phyloP scores from a whole-genome alignment of 1,140 invertebrate genomes.

The Drosophila bipectinata region DNA sequence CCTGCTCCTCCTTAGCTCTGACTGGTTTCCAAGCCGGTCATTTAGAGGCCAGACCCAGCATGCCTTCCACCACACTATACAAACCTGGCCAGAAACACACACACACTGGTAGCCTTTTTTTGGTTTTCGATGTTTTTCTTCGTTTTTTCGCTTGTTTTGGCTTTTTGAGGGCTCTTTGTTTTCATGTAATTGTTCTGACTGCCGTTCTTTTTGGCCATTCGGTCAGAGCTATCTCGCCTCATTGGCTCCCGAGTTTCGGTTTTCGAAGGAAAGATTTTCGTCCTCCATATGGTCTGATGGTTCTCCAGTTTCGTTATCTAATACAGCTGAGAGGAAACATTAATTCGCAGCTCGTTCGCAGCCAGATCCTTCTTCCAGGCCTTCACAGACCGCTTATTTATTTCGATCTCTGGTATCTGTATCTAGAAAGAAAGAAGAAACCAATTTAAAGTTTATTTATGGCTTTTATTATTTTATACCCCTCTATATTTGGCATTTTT shows the following conservation, averaged over 20 bases:
- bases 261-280: conserved; percentile 15
- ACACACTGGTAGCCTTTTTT: conserved; percentile 9
- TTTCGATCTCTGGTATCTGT: conserved; percentile 47
- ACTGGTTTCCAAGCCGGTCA: conserved; percentile 66
- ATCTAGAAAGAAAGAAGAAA: conserved; percentile 35
- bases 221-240: conserved; percentile 15
- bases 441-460: conserved; percentile 62
- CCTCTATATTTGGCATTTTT: conserved; percentile 63
- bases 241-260: conserved; percentile 44
- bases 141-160: conserved; percentile 62
- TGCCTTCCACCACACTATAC: conserved; percentile 20
- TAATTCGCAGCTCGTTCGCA: conserved; percentile 53
- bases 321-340: conserved; percentile 51
- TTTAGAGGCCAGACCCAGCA: conserved; percentile 60
- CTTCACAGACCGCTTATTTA: conserved; percentile 37
- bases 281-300: conserved; percentile 30
- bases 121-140: background rate
- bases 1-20: conserved; percentile 17
- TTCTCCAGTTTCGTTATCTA: conserved; percentile 52
- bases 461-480: conserved; percentile 53
- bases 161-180: conserved; percentile 69
- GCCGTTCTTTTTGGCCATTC: conserved; percentile 26
- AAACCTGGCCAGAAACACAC: conserved; percentile 31
- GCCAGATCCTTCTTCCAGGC: conserved; percentile 30
- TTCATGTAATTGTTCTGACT: conserved; percentile 70